Base-by-base conservation (phyloP, 2,888 invertebrate species). In the Coenonympha arcania region DNA sequence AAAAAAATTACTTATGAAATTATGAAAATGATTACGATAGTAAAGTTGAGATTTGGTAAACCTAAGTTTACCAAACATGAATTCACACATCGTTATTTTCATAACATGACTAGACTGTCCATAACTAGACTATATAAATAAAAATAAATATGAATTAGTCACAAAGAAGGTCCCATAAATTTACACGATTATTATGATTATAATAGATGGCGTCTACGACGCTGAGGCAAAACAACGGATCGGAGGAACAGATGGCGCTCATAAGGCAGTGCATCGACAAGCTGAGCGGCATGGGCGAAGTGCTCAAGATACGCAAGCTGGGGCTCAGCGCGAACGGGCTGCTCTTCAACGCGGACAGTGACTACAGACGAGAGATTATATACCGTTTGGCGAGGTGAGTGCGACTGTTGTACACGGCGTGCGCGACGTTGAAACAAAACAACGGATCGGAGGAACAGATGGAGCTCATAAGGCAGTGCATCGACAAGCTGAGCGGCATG, bases 271-370 rank as follows among this genome's bases (percentile, higher is more conserved):
- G 81, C 54, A 63, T 83, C 34, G 67, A 68, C 34, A 70, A 72
- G 1, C 65, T 85, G 37, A 68, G 72, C 18, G 71, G 71, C 18
- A 70, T 73, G 69, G 69, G 74, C n/a, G 83, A 83, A 53, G 73
- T 76, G 63, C 68, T 69, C 37, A 45, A 57, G 1, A 58, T 85
- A 36, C 60, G 69, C 0, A 55, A 52, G 1, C 57, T 72, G 26
- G 83, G 82, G 1, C 57, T 73, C 57, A 52, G 48, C 37, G 76
- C 82, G 55, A 76, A 78, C 62, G 76, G 69, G 0, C 59, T 73
- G 18, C 64, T 82, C 50, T 85, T 79, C 63, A 67, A 72, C 52
- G 75, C 75, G 0, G 83, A 84, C 58, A 60, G 59, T 0, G 80
- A 82, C 41, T n/a, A n/a, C n/a, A n/a, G n/a, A n/a, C n/a, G n/a